A percentile compares a stretch with the other conserved stretches of the same genome.
These are phyloP conservation scores for Piprites chloris DNA, from an alignment of 2,113 vertebrate genomes.

Conservation along the genomic window DNA sequence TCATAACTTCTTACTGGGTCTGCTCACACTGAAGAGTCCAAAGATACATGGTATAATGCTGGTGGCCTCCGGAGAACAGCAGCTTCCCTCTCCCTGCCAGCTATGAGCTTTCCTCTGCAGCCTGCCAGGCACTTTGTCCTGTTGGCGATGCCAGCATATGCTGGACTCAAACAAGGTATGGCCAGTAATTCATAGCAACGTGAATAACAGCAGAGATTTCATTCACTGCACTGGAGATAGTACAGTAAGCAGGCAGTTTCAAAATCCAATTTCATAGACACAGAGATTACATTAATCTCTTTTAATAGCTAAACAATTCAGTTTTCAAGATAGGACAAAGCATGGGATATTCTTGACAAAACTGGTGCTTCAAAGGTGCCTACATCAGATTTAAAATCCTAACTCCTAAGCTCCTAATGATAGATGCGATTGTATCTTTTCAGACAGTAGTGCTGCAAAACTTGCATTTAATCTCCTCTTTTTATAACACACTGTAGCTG, in stretches of 20 bases:
- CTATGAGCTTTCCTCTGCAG: background rate
- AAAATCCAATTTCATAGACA: slow-evolving; percentile 59
- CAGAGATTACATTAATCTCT: slow-evolving; percentile 56
- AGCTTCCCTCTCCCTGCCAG: background rate
- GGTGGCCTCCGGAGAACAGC: background rate
- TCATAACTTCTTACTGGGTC: background rate
- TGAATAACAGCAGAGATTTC: background rate
- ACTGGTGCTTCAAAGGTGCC: slow-evolving; percentile 30
- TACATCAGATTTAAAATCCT: slow-evolving; percentile 28
- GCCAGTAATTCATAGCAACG: background rate
- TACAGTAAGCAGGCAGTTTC: slow-evolving; percentile 20
- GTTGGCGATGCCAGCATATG: rapidly evolving
- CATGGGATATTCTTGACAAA: slow-evolving; percentile 43
- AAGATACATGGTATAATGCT: rapidly evolving
- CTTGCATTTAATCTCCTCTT: slow-evolving; percentile 35
- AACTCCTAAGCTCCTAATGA: slow-evolving; percentile 26
- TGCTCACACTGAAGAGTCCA: background rate
- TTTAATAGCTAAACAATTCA: slow-evolving; percentile 53
- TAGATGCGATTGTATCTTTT: slow-evolving; percentile 16
- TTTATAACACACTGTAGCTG: slow-evolving; percentile 6
- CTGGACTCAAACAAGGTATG: background rate
- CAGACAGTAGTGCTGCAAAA: slow-evolving; percentile 39
- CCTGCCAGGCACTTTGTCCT: background rate
- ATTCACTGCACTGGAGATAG: background rate
- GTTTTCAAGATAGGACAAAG: slow-evolving; percentile 57